These are phyloP conservation scores for Macropodus opercularis DNA, from an alignment of 2,797 vertebrate species.

Conservation along the genomic window DNA sequence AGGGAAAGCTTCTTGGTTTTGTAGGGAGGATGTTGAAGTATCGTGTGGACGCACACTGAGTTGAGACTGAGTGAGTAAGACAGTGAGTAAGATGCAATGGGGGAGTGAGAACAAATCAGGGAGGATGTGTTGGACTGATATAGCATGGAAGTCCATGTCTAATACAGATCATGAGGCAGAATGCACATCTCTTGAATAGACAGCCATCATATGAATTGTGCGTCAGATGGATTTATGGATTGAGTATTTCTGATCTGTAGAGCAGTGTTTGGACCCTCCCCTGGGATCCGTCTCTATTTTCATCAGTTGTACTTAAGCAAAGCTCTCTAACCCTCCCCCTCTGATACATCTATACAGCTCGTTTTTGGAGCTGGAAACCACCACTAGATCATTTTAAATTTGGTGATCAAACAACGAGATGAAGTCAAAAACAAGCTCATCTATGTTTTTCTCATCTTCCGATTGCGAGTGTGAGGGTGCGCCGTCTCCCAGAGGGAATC, in stretches of 20 bases:
- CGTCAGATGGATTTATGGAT: slow-evolving; percentile 56
- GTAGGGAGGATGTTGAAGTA: neutral
- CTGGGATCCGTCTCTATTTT: slow-evolving; percentile 53
- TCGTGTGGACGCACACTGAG: slow-evolving; percentile 5
- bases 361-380: slow-evolving; percentile 46
- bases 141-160: neutral
- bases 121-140: neutral
- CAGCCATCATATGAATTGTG: slow-evolving; percentile 41
- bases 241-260: slow-evolving; percentile 62
- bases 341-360: slow-evolving; percentile 44
- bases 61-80: slow-evolving; percentile 1
- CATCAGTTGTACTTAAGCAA: slow-evolving; percentile 69
- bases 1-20: slow-evolving; percentile 1
- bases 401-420: slow-evolving; percentile 23
- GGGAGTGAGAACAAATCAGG: slow-evolving; percentile 6
- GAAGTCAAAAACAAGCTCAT: slow-evolving; percentile 27
- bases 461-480: slow-evolving; percentile 29
- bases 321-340: slow-evolving; percentile 45
- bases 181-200: slow-evolving; percentile 35
- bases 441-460: slow-evolving; percentile 25
- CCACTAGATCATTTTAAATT: slow-evolving; percentile 15
- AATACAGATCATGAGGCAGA: slow-evolving; percentile 13
- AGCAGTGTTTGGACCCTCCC: slow-evolving; percentile 48
- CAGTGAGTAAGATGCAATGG: slow-evolving; percentile 3
- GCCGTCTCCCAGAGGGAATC: slow-evolving; percentile 45